Evolutionary conservation across 2,888 invertebrate genomes (phyloP), one percentile per base, ranked within the genome.

Genomic region (Eilema caniola): DNA sequence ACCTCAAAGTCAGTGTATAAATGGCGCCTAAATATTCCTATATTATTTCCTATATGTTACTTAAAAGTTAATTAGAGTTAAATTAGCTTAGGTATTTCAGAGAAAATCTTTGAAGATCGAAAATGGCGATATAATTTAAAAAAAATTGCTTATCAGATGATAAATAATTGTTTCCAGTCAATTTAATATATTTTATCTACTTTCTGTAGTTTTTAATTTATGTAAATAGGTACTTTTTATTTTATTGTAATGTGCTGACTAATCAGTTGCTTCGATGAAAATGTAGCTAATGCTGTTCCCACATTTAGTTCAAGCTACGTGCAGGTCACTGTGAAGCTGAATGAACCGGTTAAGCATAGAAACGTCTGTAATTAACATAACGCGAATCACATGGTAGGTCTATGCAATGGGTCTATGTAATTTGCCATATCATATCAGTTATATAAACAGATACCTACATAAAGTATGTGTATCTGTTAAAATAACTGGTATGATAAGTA

Each of bases 121-220:
- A 20, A 47, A 47, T 47, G 1, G 7, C 47, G 47, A 47, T 47
- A 20, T 20, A 16, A 47, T 47, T 47, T 41, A 12, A 41, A 20
- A 20, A 60, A 23, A 57, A n/a, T 28, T 28, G 73, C 66, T 69
- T 23, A 71, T 72, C 70, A 71, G 75, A 78, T 64, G 24, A 72
- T 72, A 77, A 64, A 20, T 53, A 53, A 53, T n/a, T 33, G 78
- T 78, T 79, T 80, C 66, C 60, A 69, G 67, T 70, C 65, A 69
- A 69, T 33, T 62, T 69, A 70, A 37, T 67, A 28, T 63, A 33
- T 57, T 33, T 53, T n/a, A 20, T 14, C 3, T 53, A 53, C 53
- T 53, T 47, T 53, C n/a, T 53, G 20, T 53, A n/a, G 3, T 20
- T 47, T 47, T 47, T 47, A n/a, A 47, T 47, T 47, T 14, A 47